These are phyloP conservation scores for Acrocera orbiculus DNA, from an alignment of 2,888 invertebrate genomes.

Conservation along the genomic window DNA sequence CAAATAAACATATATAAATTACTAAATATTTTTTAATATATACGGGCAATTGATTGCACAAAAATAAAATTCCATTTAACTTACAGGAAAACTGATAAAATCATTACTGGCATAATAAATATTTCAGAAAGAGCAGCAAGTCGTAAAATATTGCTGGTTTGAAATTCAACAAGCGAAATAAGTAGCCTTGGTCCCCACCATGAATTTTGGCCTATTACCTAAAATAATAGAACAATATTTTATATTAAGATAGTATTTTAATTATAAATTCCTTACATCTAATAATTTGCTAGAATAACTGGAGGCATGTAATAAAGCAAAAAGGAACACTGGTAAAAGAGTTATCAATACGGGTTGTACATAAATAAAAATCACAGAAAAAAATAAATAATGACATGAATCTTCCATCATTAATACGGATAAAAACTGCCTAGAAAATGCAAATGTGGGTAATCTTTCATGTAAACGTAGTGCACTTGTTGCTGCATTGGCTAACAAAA, in stretches of 20 bases:
- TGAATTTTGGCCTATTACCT: slow-evolving; percentile 84
- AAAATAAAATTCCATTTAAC: slow-evolving; percentile 26
- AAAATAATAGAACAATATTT: slow-evolving; percentile 16
- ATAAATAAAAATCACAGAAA: slow-evolving; percentile 85
- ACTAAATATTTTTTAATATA: slow-evolving; percentile 5
- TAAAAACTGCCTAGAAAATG: slow-evolving; percentile 69
- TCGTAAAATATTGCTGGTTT: slow-evolving; percentile 76
- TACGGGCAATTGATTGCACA: slow-evolving; percentile 2
- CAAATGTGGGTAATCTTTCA: slow-evolving; percentile 75
- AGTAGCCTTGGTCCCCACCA: slow-evolving; percentile 75
- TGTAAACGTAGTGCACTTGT: slow-evolving; percentile 88
- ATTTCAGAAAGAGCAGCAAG: slow-evolving; percentile 89
- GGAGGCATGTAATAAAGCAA: slow-evolving; percentile 81
- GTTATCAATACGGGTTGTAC: slow-evolving; percentile 77
- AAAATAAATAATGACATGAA: slow-evolving; percentile 93
- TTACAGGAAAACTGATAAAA: slow-evolving; percentile 71
- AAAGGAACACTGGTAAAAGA: slow-evolving; percentile 75
- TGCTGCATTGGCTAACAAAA: slow-evolving; percentile 81
- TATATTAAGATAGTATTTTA: background rate
- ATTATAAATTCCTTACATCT: slow-evolving; percentile 78
- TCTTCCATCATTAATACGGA: slow-evolving; percentile 67
- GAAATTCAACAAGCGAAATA: slow-evolving; percentile 76
- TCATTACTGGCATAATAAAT: slow-evolving; percentile 67
- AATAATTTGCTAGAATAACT: slow-evolving; percentile 78
- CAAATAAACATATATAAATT: slow-evolving; percentile 9